Base-by-base conservation (phyloP, 2,888 invertebrate species). In the Cephonodes hylas region DNA sequence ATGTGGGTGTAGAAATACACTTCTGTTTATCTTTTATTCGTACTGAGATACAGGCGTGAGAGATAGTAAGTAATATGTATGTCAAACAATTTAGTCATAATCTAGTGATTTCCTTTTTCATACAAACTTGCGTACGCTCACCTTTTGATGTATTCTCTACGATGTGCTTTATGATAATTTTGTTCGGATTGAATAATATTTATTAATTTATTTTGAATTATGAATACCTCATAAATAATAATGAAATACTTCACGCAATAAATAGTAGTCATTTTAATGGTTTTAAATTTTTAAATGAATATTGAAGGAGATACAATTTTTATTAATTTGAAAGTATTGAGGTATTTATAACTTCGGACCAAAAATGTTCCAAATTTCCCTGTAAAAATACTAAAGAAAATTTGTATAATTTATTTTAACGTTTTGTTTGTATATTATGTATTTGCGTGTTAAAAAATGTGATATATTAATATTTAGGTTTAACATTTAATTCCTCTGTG, bases 361-460 rank as follows among this genome's bases (percentile, higher is more conserved):
- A 53, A 53, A 53, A 31, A 53, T 48, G 15, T 53, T 53, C 53
- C 53, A 53, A 53, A 53, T 53, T 53, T 31, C 18, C 15, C 18
- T 31, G 18, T 31, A 18, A 31, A 31, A 53, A 27, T 53, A 53
- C 53, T 53, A 53, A 27, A 53, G 15, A 27, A 27, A 53, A 31
- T 48, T 6, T 48, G 18, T 31, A 3, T 53, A 31, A 53, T 53
- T 53, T 53, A 31, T 31, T 48, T n/a, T 48, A 48, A 27, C 48
- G n/a, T 15, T 34, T 31, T 53, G 53, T 53, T 53, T 53, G 53
- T 53, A 53, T 53, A 53, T 53, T 53, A 31, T 53, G 53, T 53
- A 53, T 48, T 48, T 31, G 53, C 18, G 27, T 53, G 53, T 53
- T 53, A 31, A 53, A 31, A 38, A 53, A 53, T 53, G 53, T 53